Percentiles rank a stretch among this genome's conserved stretches.
Conservation (phyloP, 2,888 invertebrate genomes). For the Lepidocyrtinus sp. region DNA sequence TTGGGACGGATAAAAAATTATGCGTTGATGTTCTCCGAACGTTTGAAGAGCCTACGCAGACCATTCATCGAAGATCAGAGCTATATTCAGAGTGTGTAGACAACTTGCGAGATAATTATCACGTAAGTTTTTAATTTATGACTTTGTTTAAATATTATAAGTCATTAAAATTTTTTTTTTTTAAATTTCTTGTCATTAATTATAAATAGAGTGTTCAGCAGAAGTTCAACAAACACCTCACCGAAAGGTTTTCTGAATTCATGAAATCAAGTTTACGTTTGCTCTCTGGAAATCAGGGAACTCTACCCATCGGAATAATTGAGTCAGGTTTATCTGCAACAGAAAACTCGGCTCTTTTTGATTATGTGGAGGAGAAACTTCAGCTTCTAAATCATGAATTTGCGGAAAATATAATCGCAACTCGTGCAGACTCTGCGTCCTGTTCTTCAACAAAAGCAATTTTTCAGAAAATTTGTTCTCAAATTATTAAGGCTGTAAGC, state of each 20-base stretch:
- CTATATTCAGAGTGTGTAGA: conserved; percentile 17
- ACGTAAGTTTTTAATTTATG: too few relatives aligned
- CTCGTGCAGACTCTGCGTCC: conserved; percentile 32
- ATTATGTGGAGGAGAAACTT: conserved; percentile 37
- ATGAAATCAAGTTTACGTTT: conserved; percentile 25
- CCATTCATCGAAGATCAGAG: conserved; percentile 23
- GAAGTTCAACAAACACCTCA: conserved; percentile 22
- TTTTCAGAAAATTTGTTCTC: conserved; percentile 43
- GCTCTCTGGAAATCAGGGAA: conserved; percentile 19
- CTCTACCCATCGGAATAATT: conserved; percentile 41
- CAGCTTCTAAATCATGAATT: too few relatives aligned
- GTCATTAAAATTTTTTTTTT: too few relatives aligned
- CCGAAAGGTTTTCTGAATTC: conserved; percentile 17
- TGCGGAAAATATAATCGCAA: neutral
- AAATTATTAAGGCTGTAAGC: conserved; percentile 15
- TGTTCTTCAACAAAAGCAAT: conserved; percentile 43
- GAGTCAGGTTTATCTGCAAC: conserved; percentile 54
- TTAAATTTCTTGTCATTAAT: too few relatives aligned
- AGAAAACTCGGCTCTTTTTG: conserved; percentile 58
- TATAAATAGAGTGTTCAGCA: conserved; percentile 17
- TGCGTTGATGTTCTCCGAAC: conserved; percentile 25
- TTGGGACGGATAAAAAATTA: too few relatives aligned
- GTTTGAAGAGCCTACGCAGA: conserved; percentile 41
- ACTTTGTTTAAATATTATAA: too few relatives aligned
- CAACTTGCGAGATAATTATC: neutral